Evolutionary conservation across 2,113 vertebrate genomes (phyloP), one percentile per base, ranked within the genome.

Genomic region (Riparia riparia): DNA sequence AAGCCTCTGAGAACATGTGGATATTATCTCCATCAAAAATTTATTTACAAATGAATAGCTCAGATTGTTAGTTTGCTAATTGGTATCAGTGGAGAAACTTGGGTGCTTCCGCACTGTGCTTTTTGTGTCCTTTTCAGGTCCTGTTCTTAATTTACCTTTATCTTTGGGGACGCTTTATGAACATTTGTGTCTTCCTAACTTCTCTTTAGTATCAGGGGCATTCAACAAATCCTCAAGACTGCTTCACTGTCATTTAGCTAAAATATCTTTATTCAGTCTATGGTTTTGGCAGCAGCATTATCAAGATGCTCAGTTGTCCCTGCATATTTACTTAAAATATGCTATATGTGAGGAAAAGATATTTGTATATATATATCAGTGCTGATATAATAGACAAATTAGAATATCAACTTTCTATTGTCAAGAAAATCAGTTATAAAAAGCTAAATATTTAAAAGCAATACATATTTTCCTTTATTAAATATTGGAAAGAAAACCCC

Each of bases 51-150:
- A 77, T 50, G 5, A 41, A 6, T 26, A 29, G 9, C 20, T 47
- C 29, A 9, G 13, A 6, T 9, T 24, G 5, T 39, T 64, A 54
- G 3, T 37, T 64, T 76, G 17, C 63, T 72, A 42, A 70, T 7
- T 53, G 24, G 10, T 49, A 14, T 49, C 28, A 31, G 16, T 32
- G 24, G 7, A 65, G 20, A 63, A 57, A 70, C 34, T 3, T 3
- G 2, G 18, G 14, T 1, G 0, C 29, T 65, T 60, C 45, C 34
- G 24, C 0, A 1, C 5, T 21, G n/a, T 65, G 17, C 2, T 10
- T 70, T 82, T 61, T 65, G 9, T 41, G 56, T 13, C 18, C 22
- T n/a, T 56, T 47, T 42, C 31, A 77, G 12, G 6, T 26, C 22
- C 7, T 50, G 8, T 31, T 72, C 34, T 83, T 77, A 7, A 34